Base-by-base conservation (phyloP, 2,113 vertebrate genomes). In the Ancistrus triradiatus region DNA sequence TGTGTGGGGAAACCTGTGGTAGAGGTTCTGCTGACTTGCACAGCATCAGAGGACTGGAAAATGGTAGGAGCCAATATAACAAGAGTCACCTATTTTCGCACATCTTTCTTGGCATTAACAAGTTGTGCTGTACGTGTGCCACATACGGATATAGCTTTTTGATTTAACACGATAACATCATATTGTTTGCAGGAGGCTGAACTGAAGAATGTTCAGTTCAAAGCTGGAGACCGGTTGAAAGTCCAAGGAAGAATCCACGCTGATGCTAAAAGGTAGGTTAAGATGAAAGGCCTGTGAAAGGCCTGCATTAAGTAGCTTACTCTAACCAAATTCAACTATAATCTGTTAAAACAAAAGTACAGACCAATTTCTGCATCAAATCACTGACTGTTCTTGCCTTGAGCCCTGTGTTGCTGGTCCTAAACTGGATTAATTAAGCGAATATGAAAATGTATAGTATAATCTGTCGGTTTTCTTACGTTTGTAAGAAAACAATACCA, bases 141-240 rank as follows among this genome's bases (percentile, higher is more conserved):
- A 44, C 10, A 22, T 1, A 19, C 4, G 22, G 7, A 62, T 2
- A 11, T 2, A n/a, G 27, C 19, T 21, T 17, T 44, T 7, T 19
- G 13, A 44, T 43, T 46, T 19, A 14, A 21, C 8, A 28, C 3
- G 14, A 17, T 4, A 1, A 7, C 0, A 14, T 48, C 42, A 13
- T 38, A 13, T 27, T 57, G 61, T 69, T 67, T 22, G 42, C 75
- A 84, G 78, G 73, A 80, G 47, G 65, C 91, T 19, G 90, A 94
- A 77, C 14, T 94, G 19, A 75, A 72, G 44, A 88, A 92, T 56
- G 27, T 90, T 63, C 10, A 74, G 24, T 72, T 95, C 80, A 88
- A 74, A 66, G 0, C 11, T 10, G 92, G 92, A 59, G 67, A 80
- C n/a, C 78, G 35, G 48, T 71, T 96, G 74, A 93, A 90, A 77